Evolutionary conservation across 35 echinoderm and acorn worm species (phyloP).

Genomic region (Ophioderma brevispina): DNA sequence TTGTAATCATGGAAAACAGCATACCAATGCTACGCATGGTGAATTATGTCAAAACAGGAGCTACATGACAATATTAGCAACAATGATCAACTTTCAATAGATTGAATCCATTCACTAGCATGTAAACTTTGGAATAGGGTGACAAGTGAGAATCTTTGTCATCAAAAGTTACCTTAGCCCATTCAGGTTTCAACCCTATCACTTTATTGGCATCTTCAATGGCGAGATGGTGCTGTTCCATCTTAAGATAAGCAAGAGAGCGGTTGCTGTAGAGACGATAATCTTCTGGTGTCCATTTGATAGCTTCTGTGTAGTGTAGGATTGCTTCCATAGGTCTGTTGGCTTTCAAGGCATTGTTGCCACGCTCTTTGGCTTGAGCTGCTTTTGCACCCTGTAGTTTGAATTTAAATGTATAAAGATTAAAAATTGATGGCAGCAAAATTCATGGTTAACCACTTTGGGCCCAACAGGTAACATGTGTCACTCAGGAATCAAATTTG

Average conservation of each 20-base stretch:
- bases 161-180: constrained; percentile 75
- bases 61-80: no score
- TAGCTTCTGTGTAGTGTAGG: constrained; percentile 61
- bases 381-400: constrained; percentile 30
- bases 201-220: constrained; percentile 71
- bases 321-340: constrained; percentile 33
- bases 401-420: background rate
- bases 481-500: no score
- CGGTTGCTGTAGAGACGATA: constrained; percentile 48
- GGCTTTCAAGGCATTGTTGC: constrained; percentile 38
- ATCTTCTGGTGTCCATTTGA: constrained; percentile 63
- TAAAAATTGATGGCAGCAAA: no score
- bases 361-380: constrained; percentile 33
- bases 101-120: no score
- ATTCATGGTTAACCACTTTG: no score
- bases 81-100: no score
- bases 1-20: no score
- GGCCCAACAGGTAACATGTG: no score
- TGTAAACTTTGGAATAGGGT: no score
- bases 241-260: constrained; percentile 50
- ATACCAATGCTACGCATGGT: no score
- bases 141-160: no score
- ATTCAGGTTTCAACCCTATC: constrained; percentile 62
- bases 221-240: constrained; percentile 66
- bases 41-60: no score